Conservation (phyloP, 2,113 vertebrate genomes). For the Entelurus aequoreus region DNA sequence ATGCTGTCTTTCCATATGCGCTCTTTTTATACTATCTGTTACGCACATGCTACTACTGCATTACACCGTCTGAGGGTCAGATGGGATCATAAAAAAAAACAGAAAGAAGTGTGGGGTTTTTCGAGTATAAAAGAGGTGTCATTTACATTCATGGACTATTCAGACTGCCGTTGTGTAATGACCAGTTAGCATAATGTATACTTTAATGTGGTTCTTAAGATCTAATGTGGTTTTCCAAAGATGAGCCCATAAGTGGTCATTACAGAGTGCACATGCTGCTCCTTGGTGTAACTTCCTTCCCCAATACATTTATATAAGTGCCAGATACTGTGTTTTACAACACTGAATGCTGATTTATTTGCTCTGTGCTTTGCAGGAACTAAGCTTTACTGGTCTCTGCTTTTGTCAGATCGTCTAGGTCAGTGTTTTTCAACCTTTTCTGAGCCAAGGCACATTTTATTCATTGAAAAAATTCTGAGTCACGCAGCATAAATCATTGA, state of each 20-base stretch:
- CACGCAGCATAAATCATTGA: too few relatives aligned
- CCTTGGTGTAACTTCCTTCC: constrained; percentile 37
- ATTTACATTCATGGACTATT: constrained; percentile 38
- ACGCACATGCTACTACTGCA: constrained; percentile 53
- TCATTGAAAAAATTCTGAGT: too few relatives aligned
- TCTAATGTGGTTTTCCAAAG: constrained; percentile 50
- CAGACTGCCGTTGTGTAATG: constrained; percentile 35
- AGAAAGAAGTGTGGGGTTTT: constrained; percentile 22
- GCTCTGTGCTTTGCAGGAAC: not conserved
- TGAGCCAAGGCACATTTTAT: too few relatives aligned
- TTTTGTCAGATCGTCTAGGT: too few relatives aligned
- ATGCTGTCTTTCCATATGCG: constrained; percentile 20
- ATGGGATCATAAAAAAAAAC: constrained; percentile 48
- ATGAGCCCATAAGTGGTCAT: constrained; percentile 49
- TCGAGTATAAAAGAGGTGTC: constrained; percentile 45
- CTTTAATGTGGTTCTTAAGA: constrained; percentile 57
- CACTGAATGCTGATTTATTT: not conserved
- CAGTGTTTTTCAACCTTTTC: too few relatives aligned
- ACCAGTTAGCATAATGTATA: constrained; percentile 39
- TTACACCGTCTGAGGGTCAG: constrained; percentile 31
- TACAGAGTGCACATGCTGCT: constrained; percentile 31
- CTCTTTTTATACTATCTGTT: constrained; percentile 52
- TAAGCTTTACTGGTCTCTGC: not conserved
- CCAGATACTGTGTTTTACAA: constrained; percentile 6
- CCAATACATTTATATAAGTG: constrained; percentile 18